Base-by-base conservation (phyloP, 2,888 invertebrate species). In the Pomacea canaliculata region DNA sequence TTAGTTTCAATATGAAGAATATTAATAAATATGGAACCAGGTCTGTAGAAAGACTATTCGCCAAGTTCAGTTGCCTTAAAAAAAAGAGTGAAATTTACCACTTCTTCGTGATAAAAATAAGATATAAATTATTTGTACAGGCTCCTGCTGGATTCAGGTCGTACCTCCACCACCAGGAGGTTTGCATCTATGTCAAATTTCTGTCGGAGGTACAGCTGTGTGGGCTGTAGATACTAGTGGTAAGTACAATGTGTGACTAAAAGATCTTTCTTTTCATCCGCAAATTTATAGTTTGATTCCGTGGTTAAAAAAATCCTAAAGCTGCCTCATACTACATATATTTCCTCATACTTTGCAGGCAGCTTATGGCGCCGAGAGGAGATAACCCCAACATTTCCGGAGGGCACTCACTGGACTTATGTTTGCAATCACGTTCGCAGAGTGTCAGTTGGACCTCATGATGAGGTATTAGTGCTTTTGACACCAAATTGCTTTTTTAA, bases 131-230 rank as follows among this genome's bases (percentile, higher is more conserved):
- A 8, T 70, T 56, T 48, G 10, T 37, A 8, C 77, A 83, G 94
- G 95, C 60, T 92, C 92, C 18, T 93, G 93, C 76, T 97, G 97
- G 97, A 94, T 95, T 86, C 93, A 94, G 79, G 94, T 97, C 76
- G 94, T 97, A 74, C 92, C 94, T 9, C 93, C 94, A 0, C 92
- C 92, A 12, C 81, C 83, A 60, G 92, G 93, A 18, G 92, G 93
- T 18, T 93, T 94, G 75, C 79, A 85, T 8, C 93, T 96, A 70
- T 95, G 95, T 88, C 93, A 94, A 85, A 79, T 84, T 51, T 83
- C 83, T 0, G 94, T 94, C 23, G 95, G 95, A 4, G 91, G 92
- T 49, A 92, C 93, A 48, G 93, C 94, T 0, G 94, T 97, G 12
- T 97, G 97, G 96, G 95, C 94, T 0, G 90, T 97, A 51, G 95